Base-by-base conservation (phyloP, 1,140 invertebrate species). In the Aphelinus certus region DNA sequence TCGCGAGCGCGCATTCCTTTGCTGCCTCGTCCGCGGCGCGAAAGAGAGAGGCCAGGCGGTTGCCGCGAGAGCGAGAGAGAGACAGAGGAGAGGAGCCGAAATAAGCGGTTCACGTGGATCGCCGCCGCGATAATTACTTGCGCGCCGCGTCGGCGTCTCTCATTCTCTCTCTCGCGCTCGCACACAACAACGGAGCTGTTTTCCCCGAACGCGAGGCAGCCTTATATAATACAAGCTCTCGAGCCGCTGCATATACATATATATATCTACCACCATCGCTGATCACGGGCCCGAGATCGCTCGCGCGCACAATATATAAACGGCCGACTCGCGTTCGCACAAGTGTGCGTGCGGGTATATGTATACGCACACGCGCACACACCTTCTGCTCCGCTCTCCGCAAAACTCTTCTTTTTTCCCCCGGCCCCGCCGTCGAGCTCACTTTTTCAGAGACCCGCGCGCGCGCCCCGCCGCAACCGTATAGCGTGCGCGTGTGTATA, bases 201-300 rank as follows among this genome's bases (percentile, higher is more conserved):
- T 26, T 26, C 26, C 26, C 26, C 26, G 26, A 26, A 26, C 26
- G 3, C 60, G 42, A 4, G 9, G 42, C 43, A 42, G 26, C 43
- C 60, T 61, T 61, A 46, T 61, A 61, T 45, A 9, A 61, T 45
- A 45, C 60, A 45, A 7, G 2, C 67, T 43, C 47, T 51, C 61
- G 58, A 60, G 42, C 7, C 26, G 45, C 7, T 49, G n/a, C 51
- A 7, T 73, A 26, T 26, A 26, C 26, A 26, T 26, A 26, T 26
- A 26, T 26, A 26, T 26, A 53, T 79, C 68, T 74, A 77, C 62
- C 79, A 78, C 78, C 78, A 81, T 81, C 79, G 74, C 73, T 78
- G 77, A 78, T 79, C 75, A 66, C 72, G 26, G 57, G 62, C 26
- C 53, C 66, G 55, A 77, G 76, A 73, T 77, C 76, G 73, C 75